phyloP scores from a whole-genome alignment of 2,888 invertebrate species.

The Aporophyla lueneburgensis region DNA sequence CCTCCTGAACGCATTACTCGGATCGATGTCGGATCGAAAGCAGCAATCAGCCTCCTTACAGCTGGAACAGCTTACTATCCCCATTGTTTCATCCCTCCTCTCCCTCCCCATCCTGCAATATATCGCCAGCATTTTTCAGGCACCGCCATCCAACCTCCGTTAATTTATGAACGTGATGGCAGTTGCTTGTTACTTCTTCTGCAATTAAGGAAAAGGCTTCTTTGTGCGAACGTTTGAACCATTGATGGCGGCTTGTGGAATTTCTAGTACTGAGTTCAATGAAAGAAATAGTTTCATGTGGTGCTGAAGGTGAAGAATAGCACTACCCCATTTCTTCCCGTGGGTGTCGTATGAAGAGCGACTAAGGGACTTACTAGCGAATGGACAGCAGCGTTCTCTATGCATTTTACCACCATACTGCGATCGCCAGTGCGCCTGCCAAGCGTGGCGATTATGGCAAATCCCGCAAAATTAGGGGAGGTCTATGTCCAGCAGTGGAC shows the following conservation, averaged over 20 bases:
- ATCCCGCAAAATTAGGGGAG: too few relatives aligned
- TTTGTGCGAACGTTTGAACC: constrained; percentile 10
- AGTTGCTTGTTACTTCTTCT: constrained; percentile 33
- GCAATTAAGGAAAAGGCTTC: constrained; percentile 25
- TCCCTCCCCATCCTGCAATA: constrained; percentile 34
- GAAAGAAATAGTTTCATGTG: background rate
- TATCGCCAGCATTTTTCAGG: constrained; percentile 65
- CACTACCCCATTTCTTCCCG: too few relatives aligned
- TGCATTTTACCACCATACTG: too few relatives aligned
- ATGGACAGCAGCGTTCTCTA: too few relatives aligned
- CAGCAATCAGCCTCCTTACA: constrained; percentile 80
- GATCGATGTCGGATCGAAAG: constrained; percentile 87
- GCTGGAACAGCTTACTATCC: constrained; percentile 72
- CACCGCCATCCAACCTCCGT: constrained; percentile 18
- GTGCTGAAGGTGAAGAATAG: too few relatives aligned
- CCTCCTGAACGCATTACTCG: constrained; percentile 72
- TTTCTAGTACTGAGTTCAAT: background rate
- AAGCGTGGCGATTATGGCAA: too few relatives aligned
- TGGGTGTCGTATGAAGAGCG: too few relatives aligned
- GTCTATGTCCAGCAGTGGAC: too few relatives aligned
- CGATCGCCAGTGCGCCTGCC: too few relatives aligned
- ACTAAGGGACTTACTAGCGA: too few relatives aligned
- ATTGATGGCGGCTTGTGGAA: background rate
- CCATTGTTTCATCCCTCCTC: constrained; percentile 65
- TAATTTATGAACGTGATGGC: constrained; percentile 43